Conservation (phyloP, 2,797 vertebrate species). For the Morus bassanus region DNA sequence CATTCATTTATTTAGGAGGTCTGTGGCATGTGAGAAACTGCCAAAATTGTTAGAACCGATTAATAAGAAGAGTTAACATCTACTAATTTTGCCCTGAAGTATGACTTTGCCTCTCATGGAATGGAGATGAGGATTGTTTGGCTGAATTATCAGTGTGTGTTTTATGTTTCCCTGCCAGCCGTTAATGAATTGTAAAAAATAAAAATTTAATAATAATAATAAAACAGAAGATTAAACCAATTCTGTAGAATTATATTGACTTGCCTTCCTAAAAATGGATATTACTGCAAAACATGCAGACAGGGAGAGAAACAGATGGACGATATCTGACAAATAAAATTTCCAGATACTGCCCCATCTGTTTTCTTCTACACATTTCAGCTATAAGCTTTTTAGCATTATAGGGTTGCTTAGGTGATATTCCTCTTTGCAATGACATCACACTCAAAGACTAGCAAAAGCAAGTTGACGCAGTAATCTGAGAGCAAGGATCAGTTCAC, state of each 20-base stretch:
- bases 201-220: slow-evolving; percentile 50
- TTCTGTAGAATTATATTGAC: slow-evolving; percentile 63
- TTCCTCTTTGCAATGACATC: slow-evolving; percentile 21
- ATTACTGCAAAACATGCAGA: slow-evolving; percentile 63
- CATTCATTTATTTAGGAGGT: slow-evolving; percentile 61
- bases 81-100: slow-evolving; percentile 65
- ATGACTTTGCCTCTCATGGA: slow-evolving; percentile 50
- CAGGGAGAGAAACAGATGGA: slow-evolving; percentile 74
- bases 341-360: slow-evolving; percentile 77
- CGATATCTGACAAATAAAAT: slow-evolving; percentile 71
- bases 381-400: slow-evolving; percentile 52
- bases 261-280: slow-evolving; percentile 70
- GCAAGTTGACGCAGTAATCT: slow-evolving; percentile 8
- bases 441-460: background rate
- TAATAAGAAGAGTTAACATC: slow-evolving; percentile 64
- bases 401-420: slow-evolving; percentile 53
- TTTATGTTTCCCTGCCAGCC: slow-evolving; percentile 64
- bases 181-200: slow-evolving; percentile 66
- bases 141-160: slow-evolving; percentile 57
- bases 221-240: slow-evolving; percentile 54
- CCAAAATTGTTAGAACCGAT: slow-evolving; percentile 61
- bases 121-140: slow-evolving; percentile 38
- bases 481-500: background rate
- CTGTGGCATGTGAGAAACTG: slow-evolving; percentile 57
- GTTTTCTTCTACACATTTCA: slow-evolving; percentile 67